These are phyloP conservation scores for Camptogramma bilineatum DNA, from an alignment of 2,888 invertebrate species.

Conservation along the genomic window DNA sequence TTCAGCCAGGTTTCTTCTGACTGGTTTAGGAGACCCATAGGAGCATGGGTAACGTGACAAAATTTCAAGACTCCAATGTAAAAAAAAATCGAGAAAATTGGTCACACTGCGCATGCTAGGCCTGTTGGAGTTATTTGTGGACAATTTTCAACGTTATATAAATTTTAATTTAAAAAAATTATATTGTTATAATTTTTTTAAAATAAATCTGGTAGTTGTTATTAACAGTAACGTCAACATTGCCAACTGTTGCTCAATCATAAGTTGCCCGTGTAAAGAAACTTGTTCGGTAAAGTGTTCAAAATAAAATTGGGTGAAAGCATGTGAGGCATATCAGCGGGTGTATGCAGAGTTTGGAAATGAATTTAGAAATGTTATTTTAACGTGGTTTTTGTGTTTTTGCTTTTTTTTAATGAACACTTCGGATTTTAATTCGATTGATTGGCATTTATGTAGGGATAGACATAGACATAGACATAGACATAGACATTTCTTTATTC, in stretches of 20 bases:
- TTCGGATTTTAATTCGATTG: constrained; percentile 3
- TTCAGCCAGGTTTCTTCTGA: no score
- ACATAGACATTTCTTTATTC: no score
- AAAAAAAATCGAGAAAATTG: no score
- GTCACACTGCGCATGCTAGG: no score
- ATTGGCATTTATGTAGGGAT: constrained; percentile 1
- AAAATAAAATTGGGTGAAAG: constrained; percentile 53
- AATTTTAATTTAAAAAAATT: no score
- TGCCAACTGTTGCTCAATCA: constrained; percentile 12
- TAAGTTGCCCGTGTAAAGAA: constrained; percentile 3
- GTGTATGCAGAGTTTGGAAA: constrained; percentile 11
- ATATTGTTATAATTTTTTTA: background rate
- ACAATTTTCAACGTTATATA: no score
- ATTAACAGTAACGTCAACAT: background rate
- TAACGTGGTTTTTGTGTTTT: constrained; percentile 17
- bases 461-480: no score
- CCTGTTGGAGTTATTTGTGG: no score
- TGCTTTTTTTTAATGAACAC: constrained; percentile 12
- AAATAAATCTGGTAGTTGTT: background rate
- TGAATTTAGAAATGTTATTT: constrained; percentile 22
- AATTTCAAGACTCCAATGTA: no score
- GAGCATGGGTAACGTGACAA: no score
- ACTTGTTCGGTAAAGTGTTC: constrained; percentile 45
- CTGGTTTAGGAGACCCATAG: no score
- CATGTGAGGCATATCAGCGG: constrained; percentile 25